Percentiles rank a stretch among this genome's conserved stretches.
These are phyloP conservation scores for Sceloporus tristichus DNA, from an alignment of 2,113 vertebrate species.

Conservation along the genomic window DNA sequence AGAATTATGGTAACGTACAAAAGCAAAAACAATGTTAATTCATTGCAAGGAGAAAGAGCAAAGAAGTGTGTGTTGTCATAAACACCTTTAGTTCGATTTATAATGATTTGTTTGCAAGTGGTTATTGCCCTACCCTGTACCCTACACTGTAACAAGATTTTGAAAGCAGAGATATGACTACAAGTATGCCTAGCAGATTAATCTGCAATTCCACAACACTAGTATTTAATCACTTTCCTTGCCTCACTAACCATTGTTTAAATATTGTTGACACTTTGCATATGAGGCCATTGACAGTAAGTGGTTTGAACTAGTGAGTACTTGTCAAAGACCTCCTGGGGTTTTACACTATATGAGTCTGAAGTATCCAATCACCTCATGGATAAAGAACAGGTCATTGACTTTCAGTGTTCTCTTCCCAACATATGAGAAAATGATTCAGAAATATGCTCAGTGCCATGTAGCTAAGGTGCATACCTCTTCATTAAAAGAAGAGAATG, in stretches of 20 bases:
- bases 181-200: conserved; percentile 44
- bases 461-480: neutral
- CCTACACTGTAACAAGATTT: conserved; percentile 21
- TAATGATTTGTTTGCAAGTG: neutral
- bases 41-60: conserved; percentile 21
- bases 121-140: conserved; percentile 12
- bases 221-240: conserved; percentile 65
- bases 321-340: conserved; percentile 70
- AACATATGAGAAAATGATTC: conserved; percentile 17
- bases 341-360: conserved; percentile 51
- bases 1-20: neutral
- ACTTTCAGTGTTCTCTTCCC: conserved; percentile 53
- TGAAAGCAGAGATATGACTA: conserved; percentile 38
- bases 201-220: conserved; percentile 48
- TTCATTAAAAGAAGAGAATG: conserved; percentile 36
- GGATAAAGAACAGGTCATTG: conserved; percentile 56
- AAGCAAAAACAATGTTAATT: neutral
- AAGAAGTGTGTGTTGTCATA: rapidly evolving
- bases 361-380: conserved; percentile 63
- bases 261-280: conserved; percentile 66
- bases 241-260: conserved; percentile 65
- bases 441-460: conserved; percentile 19
- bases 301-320: conserved; percentile 63
- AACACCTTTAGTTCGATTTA: conserved; percentile 2
- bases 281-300: conserved; percentile 59